Percentiles rank a stretch among this genome's conserved stretches.
These are phyloP conservation scores for Zaprionus kolodkinae DNA, from an alignment of 1,140 invertebrate species.

Conservation along the genomic window DNA sequence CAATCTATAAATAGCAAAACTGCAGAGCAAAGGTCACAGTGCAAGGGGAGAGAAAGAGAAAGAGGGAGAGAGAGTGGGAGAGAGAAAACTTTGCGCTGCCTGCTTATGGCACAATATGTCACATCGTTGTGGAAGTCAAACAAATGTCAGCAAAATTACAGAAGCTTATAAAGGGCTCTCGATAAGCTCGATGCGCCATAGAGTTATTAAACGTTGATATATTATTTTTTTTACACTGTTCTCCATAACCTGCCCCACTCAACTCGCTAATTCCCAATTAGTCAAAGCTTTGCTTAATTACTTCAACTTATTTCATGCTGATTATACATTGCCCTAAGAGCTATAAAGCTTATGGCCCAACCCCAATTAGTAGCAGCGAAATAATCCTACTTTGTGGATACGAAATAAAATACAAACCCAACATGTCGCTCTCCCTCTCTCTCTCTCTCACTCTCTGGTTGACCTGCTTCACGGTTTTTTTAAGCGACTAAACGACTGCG, in stretches of 20 bases:
- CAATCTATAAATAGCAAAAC: conserved; percentile 3
- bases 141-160: neutral
- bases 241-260: neutral
- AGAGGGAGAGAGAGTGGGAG: neutral
- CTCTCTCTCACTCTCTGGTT: neutral
- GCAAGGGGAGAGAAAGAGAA: neutral
- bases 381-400: neutral
- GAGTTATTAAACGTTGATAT: neutral
- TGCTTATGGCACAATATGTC: neutral
- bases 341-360: conserved; percentile 3
- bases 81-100: conserved; percentile 1
- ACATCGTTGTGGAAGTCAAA: neutral
- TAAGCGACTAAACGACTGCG: conserved; percentile 42
- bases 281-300: conserved; percentile 1
- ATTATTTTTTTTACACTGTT: neutral
- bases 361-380: neutral
- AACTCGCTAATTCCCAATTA: conserved; percentile 2
- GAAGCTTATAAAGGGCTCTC: neutral
- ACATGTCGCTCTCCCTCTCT: neutral
- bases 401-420: neutral
- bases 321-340: neutral
- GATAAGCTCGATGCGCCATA: neutral
- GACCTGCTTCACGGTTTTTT: conserved; percentile 9
- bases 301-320: conserved; percentile 5
- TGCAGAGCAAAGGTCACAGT: conserved; percentile 16